Conservation (phyloP, 2,888 invertebrate genomes). For the Epicampocera succincta region DNA sequence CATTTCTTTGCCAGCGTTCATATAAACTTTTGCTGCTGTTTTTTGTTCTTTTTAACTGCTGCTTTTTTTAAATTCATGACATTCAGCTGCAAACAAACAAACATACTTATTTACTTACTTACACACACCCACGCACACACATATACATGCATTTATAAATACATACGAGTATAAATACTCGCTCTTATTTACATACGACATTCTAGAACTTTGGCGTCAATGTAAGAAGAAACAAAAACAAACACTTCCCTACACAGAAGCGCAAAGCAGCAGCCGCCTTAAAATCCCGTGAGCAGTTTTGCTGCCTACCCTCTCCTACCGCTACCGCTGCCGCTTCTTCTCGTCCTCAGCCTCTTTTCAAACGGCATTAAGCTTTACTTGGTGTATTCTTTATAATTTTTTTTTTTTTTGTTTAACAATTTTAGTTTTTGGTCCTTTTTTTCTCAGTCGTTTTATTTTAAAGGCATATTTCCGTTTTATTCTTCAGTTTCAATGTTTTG, state of each 20-base stretch:
- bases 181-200: constrained; percentile 50
- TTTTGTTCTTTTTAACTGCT: constrained; percentile 32
- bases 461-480: constrained; percentile 67
- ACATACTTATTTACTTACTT: constrained; percentile 2
- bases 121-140: too few relatives aligned
- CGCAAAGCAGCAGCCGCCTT: constrained; percentile 13
- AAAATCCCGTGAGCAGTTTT: constrained; percentile 34
- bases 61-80: constrained; percentile 64
- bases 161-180: neutral
- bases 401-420: constrained; percentile 17
- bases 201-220: constrained; percentile 53
- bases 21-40: neutral
- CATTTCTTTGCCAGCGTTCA: constrained; percentile 12
- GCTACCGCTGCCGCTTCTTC: neutral
- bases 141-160: too few relatives aligned
- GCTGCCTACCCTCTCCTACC: neutral
- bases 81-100: constrained; percentile 57
- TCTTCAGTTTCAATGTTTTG: constrained; percentile 55
- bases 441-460: constrained; percentile 46
- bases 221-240: constrained; percentile 52
- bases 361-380: constrained; percentile 55
- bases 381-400: constrained; percentile 21
- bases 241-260: constrained; percentile 5
- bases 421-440: constrained; percentile 11
- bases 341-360: neutral